phyloP scores from a whole-genome alignment of 2,113 vertebrate genomes.

The Ailuropoda melanoleuca region DNA sequence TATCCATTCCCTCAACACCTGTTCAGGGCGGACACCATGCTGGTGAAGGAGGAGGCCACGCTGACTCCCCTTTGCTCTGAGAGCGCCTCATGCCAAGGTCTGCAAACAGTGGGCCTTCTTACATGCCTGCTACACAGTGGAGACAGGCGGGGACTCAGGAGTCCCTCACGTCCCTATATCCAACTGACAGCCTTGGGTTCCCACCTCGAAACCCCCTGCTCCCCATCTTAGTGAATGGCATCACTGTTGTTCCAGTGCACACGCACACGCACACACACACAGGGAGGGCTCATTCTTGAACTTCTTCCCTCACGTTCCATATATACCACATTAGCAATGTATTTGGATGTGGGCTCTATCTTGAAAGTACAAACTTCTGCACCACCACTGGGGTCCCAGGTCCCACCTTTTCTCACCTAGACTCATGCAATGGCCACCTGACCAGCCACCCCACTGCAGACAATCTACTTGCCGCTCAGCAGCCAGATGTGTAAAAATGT shows the following conservation, averaged over 20 bases:
- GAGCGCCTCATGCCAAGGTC: not conserved
- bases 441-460: rapidly evolving
- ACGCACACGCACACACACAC: rapidly evolving
- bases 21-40: no score
- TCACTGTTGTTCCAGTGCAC: not conserved
- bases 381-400: no score
- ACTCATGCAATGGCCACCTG: rapidly evolving
- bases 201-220: not conserved
- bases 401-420: not conserved
- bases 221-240: not conserved
- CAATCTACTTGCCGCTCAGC: not conserved
- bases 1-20: not conserved
- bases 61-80: not conserved
- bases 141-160: not conserved
- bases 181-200: not conserved
- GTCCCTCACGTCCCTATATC: not conserved
- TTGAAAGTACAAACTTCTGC: not conserved
- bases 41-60: not conserved
- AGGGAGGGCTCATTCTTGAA: not conserved
- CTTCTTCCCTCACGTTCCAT: not conserved
- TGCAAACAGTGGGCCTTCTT: not conserved
- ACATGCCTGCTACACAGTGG: rapidly evolving
- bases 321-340: rapidly evolving
- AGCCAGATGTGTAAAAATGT: not conserved
- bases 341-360: not conserved